Conservation (phyloP, 2,888 invertebrate species). For the Pandemis corylana region DNA sequence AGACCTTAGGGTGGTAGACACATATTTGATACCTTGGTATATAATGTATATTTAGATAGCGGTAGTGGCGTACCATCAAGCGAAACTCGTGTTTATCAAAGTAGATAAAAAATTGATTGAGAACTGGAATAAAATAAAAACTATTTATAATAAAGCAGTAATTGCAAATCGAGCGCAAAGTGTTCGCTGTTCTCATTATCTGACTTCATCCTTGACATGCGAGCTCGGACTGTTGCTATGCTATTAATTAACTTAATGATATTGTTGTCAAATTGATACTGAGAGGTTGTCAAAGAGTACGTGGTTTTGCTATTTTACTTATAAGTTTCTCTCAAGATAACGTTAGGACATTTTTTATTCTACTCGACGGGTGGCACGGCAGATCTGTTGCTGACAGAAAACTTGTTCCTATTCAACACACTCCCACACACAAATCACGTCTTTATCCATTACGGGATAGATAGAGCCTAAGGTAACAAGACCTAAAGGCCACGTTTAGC, state of each 20-base stretch:
- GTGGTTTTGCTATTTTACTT: neutral
- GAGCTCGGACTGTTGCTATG: slow-evolving; percentile 13
- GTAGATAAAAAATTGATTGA: neutral
- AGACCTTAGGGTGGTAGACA: too few relatives aligned
- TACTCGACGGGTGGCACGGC: too few relatives aligned
- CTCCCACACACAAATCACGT: too few relatives aligned
- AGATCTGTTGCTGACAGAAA: too few relatives aligned
- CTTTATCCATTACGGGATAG: too few relatives aligned
- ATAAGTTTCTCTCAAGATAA: neutral
- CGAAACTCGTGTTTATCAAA: neutral
- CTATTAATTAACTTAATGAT: slow-evolving; percentile 13
- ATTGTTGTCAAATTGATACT: neutral
- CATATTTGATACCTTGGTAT: too few relatives aligned
- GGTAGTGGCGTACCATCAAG: too few relatives aligned
- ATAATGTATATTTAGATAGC: too few relatives aligned
- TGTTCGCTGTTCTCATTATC: slow-evolving; percentile 24
- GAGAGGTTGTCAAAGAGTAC: neutral
- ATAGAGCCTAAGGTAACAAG: too few relatives aligned
- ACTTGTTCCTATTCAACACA: too few relatives aligned
- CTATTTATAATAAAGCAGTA: neutral
- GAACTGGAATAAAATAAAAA: neutral
- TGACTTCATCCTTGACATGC: slow-evolving; percentile 26
- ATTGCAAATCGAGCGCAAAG: slow-evolving; percentile 12
- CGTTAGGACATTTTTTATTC: too few relatives aligned
- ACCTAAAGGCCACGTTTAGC: too few relatives aligned